Conservation (phyloP, 2,888 invertebrate genomes). For the Euphydryas editha region DNA sequence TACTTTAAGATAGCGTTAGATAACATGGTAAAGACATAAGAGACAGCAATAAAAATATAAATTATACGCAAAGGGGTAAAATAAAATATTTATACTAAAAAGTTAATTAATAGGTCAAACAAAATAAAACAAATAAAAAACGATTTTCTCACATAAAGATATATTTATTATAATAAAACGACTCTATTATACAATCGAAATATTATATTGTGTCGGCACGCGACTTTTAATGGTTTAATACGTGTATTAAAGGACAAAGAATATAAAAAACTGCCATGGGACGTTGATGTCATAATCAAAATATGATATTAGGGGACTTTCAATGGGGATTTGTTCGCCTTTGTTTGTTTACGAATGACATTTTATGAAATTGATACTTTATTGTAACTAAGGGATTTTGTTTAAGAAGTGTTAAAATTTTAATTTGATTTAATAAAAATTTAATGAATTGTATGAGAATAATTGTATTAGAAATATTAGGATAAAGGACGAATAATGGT, state of each 20-base stretch:
- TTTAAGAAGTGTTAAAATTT: constrained; percentile 11
- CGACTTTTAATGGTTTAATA: constrained; percentile 80
- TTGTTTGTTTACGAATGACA: constrained; percentile 68
- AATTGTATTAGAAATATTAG: too few species aligned
- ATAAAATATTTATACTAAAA: not conserved
- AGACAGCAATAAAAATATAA: too few species aligned
- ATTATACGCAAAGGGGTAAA: not conserved
- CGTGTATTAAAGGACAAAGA: constrained; percentile 77
- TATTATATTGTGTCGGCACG: constrained; percentile 74
- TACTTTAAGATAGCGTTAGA: too few species aligned
- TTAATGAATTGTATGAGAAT: not conserved
- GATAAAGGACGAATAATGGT: too few species aligned
- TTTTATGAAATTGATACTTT: constrained; percentile 51
- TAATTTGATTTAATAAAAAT: not conserved
- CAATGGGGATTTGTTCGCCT: constrained; percentile 61
- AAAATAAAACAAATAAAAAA: constrained; percentile 27
- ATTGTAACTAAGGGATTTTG: constrained; percentile 10
- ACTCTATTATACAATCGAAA: constrained; percentile 72
- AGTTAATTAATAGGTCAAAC: constrained; percentile 34
- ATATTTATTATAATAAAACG: constrained; percentile 61
- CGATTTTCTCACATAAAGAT: constrained; percentile 48
- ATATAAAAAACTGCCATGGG: constrained; percentile 67
- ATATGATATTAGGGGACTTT: constrained; percentile 73
- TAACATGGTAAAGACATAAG: too few species aligned
- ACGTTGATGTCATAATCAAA: constrained; percentile 83